Conservation (phyloP, 2,113 vertebrate species). For the Gavialis gangeticus region DNA sequence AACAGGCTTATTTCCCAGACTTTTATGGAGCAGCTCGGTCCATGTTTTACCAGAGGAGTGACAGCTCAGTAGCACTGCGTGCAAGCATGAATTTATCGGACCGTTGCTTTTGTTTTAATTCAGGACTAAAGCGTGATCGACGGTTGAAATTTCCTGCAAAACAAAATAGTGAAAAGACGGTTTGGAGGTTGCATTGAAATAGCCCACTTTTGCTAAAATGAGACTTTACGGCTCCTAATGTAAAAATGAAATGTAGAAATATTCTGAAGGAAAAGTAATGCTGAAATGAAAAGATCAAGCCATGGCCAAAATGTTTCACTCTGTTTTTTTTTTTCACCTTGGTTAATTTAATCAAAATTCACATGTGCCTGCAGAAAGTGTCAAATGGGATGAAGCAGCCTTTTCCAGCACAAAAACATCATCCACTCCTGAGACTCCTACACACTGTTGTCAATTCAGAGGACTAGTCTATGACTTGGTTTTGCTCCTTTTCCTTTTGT, state of each 20-base stretch:
- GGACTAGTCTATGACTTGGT: no score
- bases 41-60: background rate
- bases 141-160: background rate
- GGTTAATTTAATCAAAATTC: background rate
- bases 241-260: background rate
- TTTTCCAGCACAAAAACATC: background rate
- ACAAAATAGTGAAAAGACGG: background rate
- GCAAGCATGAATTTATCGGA: background rate
- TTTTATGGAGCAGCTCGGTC: background rate
- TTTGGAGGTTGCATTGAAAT: background rate
- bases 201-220: background rate
- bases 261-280: background rate
- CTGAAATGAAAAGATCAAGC: background rate
- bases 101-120: background rate
- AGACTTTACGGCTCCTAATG: background rate
- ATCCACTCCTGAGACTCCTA: background rate
- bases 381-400: background rate
- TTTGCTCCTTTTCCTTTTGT: background rate
- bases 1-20: background rate
- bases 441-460: background rate
- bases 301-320: background rate
- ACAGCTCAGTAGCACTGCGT: no score
- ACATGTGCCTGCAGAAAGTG: background rate
- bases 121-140: background rate
- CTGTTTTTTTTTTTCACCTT: background rate